Base-by-base conservation (phyloP, 2,797 vertebrate species). In the Pogoniulus pusillus region DNA sequence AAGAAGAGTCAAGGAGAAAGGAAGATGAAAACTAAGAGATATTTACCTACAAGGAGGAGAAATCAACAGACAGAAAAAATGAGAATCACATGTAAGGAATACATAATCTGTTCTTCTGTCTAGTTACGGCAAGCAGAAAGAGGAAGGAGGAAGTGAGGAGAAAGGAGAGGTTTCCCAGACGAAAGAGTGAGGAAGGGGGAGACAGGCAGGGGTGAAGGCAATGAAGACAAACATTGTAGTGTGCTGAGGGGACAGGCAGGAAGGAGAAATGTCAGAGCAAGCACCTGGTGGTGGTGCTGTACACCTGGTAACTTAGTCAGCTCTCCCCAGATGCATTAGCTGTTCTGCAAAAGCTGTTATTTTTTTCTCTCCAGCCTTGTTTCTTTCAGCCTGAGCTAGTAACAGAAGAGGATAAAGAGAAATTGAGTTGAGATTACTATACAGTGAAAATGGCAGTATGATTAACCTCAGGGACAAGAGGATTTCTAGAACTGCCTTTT, bases 51-150 rank as follows among this genome's bases (percentile, higher is more conserved):
- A 0, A 89, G 84, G 76, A 86, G 88, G 20, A 91, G 76, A 89
- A 91, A 89, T 91, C 91, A 81, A 89, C 78, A 87, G 65, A 84
- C 86, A 91, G 81, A 91, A 53, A 72, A 94, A 93, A 89, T 59
- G 55, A 78, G 71, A 88, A 75, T 60, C 39, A 82, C 10, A 0
- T 69, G 73, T 63, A 75, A 29, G 32, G 59, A 89, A 78, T 71
- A 70, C 57, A 80, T 59, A 90, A 78, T 85, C 65, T 89, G 60
- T 85, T 85, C 58, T 85, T 66, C 66, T 92, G 65, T 72, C 60
- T 84, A 91, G 58, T 65, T 72, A 88, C 89, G 82, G 85, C 65
- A 86, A 82, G 62, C 75, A 87, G 69, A 62, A 57, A 74, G 49
- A 84, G 43, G 59, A 78, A 87, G 75, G 75, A 94, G 87, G 70